Conservation (phyloP, 2,888 invertebrate genomes). For the Limnephilus marmoratus region DNA sequence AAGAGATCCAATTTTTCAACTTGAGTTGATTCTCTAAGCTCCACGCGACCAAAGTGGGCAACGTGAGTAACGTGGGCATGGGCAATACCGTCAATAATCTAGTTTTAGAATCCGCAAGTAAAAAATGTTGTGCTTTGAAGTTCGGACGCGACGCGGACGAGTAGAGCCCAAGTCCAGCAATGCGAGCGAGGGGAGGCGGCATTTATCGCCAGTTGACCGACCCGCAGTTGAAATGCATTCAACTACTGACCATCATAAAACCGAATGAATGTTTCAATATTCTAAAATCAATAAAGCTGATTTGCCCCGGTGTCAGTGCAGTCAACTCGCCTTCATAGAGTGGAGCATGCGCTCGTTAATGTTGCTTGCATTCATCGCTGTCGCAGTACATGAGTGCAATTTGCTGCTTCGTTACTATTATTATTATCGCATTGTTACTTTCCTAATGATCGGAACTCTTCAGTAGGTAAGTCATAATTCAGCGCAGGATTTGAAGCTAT, state of each 20-base stretch:
- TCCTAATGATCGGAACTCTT: background rate
- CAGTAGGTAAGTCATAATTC: background rate
- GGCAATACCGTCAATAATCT: background rate
- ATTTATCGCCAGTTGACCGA: conserved; percentile 16
- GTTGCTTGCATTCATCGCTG: background rate
- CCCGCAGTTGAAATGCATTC: conserved; percentile 26
- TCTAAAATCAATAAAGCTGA: conserved; percentile 65
- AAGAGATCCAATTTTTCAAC: background rate
- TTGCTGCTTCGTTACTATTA: background rate
- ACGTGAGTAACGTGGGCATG: background rate
- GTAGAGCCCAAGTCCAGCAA: background rate
- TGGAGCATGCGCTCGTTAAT: conserved; percentile 61
- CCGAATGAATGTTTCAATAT: conserved; percentile 55
- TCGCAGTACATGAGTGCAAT: background rate
- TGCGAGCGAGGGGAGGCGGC: background rate
- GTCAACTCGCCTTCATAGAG: conserved; percentile 48
- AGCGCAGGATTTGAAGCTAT: background rate
- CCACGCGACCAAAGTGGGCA: background rate
- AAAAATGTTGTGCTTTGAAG: background rate
- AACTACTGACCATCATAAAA: conserved; percentile 31
- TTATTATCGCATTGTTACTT: background rate
- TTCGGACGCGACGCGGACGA: background rate
- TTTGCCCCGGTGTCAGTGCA: conserved; percentile 43
- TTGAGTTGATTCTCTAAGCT: background rate
- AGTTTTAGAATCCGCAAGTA: background rate